These are phyloP conservation scores for Otus scops DNA, from an alignment of 2,797 vertebrate species.

Conservation along the genomic window DNA sequence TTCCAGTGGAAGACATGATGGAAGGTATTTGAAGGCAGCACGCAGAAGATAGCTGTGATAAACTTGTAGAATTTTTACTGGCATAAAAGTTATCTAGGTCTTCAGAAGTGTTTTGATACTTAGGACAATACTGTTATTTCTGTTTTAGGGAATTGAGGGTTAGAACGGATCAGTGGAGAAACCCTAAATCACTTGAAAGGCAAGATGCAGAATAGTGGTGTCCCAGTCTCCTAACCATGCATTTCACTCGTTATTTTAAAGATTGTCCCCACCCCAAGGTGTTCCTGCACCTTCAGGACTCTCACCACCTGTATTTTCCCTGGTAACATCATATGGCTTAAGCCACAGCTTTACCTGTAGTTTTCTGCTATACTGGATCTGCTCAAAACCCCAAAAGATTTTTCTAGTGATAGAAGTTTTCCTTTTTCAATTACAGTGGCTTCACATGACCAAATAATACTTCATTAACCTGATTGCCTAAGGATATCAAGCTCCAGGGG, in stretches of 20 bases:
- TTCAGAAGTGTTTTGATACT: background rate
- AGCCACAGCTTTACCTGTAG: background rate
- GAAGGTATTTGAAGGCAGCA: background rate
- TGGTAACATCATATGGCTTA: background rate
- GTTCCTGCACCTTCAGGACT: background rate
- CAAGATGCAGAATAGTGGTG: background rate
- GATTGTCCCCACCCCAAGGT: background rate
- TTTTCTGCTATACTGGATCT: background rate
- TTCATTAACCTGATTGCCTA: conserved; percentile 16
- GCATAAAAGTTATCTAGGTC: background rate
- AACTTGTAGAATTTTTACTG: background rate
- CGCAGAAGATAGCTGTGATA: background rate
- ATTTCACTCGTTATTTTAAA: background rate
- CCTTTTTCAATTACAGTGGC: background rate
- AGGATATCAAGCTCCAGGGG: conserved; percentile 9
- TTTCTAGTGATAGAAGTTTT: background rate
- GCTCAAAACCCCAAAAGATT: background rate
- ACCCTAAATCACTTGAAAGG: background rate
- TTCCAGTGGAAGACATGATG: background rate
- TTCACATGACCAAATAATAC: background rate
- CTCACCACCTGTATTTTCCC: background rate
- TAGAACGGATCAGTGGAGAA: background rate
- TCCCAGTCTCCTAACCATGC: fast-evolving
- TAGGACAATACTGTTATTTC: background rate
- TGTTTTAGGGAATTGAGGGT: background rate